Evolutionary conservation across 2,113 vertebrate species (phyloP).

Genomic region (Erythrolamprus reginae): DNA sequence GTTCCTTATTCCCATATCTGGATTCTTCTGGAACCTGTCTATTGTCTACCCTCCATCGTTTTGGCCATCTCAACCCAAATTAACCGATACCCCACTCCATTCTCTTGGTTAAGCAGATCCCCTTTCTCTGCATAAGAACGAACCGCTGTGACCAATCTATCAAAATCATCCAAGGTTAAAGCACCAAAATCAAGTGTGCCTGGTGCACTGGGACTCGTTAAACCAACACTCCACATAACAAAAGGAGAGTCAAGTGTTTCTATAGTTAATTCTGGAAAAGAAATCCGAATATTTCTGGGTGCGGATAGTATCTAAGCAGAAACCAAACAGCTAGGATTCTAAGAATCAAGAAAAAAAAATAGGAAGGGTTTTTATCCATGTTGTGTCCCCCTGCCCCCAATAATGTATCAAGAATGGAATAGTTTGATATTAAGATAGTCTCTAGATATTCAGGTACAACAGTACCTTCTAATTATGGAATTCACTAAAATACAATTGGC

Average conservation of each 20-base stretch:
- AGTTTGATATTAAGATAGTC: neutral
- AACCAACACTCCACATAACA: neutral
- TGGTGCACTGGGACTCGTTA: neutral
- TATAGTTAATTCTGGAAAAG: neutral
- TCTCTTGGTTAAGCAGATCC: neutral
- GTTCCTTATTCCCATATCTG: neutral
- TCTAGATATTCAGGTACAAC: neutral
- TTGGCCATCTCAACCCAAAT: neutral
- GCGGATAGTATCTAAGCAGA: neutral
- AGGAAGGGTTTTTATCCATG: neutral
- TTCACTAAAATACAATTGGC: neutral
- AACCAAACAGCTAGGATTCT: neutral
- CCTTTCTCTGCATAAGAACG: neutral
- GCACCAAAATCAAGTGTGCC: neutral
- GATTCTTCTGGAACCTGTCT: neutral
- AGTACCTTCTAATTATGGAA: neutral
- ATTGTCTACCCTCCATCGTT: neutral
- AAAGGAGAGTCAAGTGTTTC: neutral
- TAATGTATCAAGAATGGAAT: neutral
- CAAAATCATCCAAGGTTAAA: neutral
- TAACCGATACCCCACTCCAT: neutral
- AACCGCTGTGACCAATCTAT: neutral
- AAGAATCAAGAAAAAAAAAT: neutral
- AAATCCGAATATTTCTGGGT: neutral
- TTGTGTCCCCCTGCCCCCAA: neutral